Percentiles rank a stretch among this genome's conserved stretches.
Conservation (phyloP, 2,797 vertebrate genomes). For the Aeoliscus strigatus region DNA sequence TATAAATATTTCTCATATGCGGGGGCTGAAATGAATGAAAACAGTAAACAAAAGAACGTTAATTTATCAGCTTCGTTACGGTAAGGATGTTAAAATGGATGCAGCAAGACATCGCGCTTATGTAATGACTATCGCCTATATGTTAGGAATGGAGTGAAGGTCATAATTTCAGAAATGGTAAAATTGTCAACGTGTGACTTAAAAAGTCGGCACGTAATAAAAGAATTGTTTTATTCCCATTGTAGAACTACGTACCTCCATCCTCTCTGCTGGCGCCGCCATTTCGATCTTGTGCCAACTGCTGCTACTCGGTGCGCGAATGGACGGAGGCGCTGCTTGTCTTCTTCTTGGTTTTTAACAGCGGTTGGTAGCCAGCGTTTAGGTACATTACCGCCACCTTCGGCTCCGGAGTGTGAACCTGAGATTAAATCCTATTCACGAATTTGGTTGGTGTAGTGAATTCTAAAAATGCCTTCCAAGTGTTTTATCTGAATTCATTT, state of each 20-base stretch:
- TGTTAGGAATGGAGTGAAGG: background rate
- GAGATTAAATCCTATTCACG: no score
- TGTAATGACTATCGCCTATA: background rate
- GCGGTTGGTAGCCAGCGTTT: no score
- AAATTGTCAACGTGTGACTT: background rate
- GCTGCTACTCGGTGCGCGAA: no score
- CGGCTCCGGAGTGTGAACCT: no score
- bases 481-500: no score
- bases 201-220: no score
- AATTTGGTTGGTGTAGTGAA: no score
- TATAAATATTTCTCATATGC: rapidly evolving
- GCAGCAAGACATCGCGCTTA: conserved; percentile 13
- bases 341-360: no score
- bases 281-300: conserved; percentile 76
- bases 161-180: no score
- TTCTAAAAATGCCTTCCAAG: no score
- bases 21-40: background rate
- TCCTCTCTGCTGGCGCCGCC: conserved; percentile 78
- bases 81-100: conserved; percentile 60
- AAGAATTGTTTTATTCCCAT: background rate
- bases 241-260: conserved; percentile 72
- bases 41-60: background rate
- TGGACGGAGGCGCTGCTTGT: no score
- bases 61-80: conserved; percentile 1
- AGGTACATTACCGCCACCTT: no score